Evolutionary conservation across 2,888 invertebrate genomes (phyloP).

Genomic region (Psylliodes chrysocephalus): DNA sequence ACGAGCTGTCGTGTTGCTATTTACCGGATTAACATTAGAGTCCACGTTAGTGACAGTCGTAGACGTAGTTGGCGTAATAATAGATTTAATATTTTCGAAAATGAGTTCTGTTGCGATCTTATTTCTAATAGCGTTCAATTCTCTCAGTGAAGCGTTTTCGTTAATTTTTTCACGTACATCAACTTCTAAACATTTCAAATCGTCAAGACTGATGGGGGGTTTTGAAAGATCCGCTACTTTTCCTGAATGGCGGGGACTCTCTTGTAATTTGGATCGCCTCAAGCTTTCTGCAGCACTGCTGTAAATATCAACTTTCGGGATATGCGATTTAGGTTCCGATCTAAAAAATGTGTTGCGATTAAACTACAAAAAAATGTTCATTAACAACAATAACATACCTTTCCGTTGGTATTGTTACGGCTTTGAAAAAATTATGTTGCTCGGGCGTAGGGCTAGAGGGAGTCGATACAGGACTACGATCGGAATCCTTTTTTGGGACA

Average conservation of each 20-base stretch:
- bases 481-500: background rate
- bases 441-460: constrained; percentile 64
- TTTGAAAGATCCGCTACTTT: constrained; percentile 55
- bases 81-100: constrained; percentile 51
- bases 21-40: background rate
- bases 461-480: constrained; percentile 49
- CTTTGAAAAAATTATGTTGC: constrained; percentile 54
- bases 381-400: constrained; percentile 42
- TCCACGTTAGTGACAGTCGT: background rate
- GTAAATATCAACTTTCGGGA: constrained; percentile 56
- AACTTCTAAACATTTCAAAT: constrained; percentile 55
- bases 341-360: too few relatives aligned
- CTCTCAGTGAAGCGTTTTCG: constrained; percentile 65
- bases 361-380: constrained; percentile 2
- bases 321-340: constrained; percentile 35
- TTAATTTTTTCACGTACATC: constrained; percentile 51
- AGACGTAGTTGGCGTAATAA: constrained; percentile 8
- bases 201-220: constrained; percentile 59
- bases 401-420: constrained; percentile 64
- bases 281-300: constrained; percentile 54
- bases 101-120: constrained; percentile 65
- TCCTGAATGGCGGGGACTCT: constrained; percentile 9
- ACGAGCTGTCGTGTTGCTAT: background rate
- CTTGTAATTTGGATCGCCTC: constrained; percentile 21
- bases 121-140: constrained; percentile 65